Conservation (phyloP, 2,113 vertebrate genomes). For the Orientallactaga bullata region DNA sequence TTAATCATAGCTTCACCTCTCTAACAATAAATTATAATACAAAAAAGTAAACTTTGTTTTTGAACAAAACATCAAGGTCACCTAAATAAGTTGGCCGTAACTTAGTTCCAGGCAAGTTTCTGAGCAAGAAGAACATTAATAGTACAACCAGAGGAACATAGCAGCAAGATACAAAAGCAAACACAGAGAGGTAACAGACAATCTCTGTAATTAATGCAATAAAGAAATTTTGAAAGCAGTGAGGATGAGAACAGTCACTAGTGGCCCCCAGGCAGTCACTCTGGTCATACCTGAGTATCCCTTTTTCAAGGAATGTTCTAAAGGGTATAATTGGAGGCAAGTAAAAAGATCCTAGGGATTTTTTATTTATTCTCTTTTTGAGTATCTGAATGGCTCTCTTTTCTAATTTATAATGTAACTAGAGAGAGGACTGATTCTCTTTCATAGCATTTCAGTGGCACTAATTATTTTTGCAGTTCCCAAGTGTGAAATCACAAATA, state of each 20-base stretch:
- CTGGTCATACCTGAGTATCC: not conserved
- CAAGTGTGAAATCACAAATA: conserved; percentile 60
- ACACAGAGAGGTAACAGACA: not conserved
- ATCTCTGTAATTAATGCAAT: not conserved
- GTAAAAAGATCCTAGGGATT: conserved; percentile 30
- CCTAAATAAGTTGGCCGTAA: not conserved
- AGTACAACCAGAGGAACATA: not conserved
- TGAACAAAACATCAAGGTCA: not conserved
- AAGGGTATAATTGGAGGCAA: conserved; percentile 29
- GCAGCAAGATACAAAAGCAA: not conserved
- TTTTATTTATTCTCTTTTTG: conserved; percentile 66
- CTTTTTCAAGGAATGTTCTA: conserved; percentile 19
- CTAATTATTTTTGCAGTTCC: conserved; percentile 76
- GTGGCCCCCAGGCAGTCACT: not conserved
- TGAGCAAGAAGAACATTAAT: not conserved
- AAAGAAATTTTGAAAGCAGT: not conserved
- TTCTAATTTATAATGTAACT: conserved; percentile 53
- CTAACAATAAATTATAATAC: not conserved
- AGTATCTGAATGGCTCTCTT: conserved; percentile 46
- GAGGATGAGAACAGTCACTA: not conserved
- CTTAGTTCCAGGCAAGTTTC: not conserved
- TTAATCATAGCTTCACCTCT: not conserved
- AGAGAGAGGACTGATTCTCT: conserved; percentile 10
- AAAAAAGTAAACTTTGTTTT: not conserved
- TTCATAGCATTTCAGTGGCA: conserved; percentile 36